Percentiles rank a stretch among this genome's conserved stretches.
Evolutionary conservation across 2,113 vertebrate genomes (phyloP).

Genomic region (Chlorocebus sabaeus): DNA sequence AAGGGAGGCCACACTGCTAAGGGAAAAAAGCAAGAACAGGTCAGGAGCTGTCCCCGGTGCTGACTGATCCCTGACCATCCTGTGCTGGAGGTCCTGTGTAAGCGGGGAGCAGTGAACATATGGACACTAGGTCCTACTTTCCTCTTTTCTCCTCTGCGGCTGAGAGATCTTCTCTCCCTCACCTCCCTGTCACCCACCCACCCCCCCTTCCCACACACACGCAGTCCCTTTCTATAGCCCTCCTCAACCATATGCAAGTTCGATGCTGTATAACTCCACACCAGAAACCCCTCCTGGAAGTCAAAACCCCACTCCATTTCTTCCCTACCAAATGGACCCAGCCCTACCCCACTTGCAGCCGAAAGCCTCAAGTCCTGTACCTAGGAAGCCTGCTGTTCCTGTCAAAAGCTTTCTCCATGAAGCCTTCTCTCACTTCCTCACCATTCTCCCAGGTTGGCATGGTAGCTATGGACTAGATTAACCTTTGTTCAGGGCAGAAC

Average conservation of each 20-base stretch:
- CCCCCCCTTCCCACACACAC: not conserved
- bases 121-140: slow-evolving; percentile 79
- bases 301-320: not conserved
- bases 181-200: no score
- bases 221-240: not conserved
- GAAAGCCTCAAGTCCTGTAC: not conserved
- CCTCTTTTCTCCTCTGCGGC: not conserved
- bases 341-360: not conserved
- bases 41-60: slow-evolving; percentile 68
- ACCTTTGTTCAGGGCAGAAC: slow-evolving; percentile 14
- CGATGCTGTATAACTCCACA: not conserved
- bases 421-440: not conserved
- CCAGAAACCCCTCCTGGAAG: not conserved
- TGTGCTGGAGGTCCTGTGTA: slow-evolving; percentile 80
- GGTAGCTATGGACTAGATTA: not conserved
- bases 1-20: not conserved
- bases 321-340: not conserved
- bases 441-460: not conserved
- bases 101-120: not conserved
- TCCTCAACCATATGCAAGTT: not conserved
- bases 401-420: not conserved
- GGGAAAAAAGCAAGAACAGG: not conserved
- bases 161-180: not conserved
- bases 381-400: not conserved
- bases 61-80: slow-evolving; percentile 87